These are phyloP conservation scores for Bos taurus DNA, from an alignment of 2,113 vertebrate species.

Conservation along the genomic window DNA sequence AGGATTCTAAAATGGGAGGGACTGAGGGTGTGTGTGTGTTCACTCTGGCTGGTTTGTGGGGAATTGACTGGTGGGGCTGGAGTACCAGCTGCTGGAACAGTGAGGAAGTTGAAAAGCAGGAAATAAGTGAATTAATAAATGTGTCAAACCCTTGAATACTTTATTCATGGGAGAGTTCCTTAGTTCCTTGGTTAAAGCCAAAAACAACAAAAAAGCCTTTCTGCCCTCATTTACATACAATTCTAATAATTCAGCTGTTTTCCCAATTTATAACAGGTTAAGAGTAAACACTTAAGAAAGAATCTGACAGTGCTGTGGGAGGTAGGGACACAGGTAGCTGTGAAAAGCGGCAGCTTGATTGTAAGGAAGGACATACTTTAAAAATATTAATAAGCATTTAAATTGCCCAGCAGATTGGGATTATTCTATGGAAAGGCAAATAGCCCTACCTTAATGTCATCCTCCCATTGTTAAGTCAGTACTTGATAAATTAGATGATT, in stretches of 20 bases:
- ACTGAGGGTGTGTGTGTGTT: not conserved
- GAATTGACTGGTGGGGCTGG: not conserved
- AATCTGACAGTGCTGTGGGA: not conserved
- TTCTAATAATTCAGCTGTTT: constrained; percentile 50
- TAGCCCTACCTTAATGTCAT: not conserved
- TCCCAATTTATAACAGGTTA: not conserved
- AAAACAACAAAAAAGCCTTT: not conserved
- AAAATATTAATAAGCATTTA: not conserved
- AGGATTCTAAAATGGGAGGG: not conserved
- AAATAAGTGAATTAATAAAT: constrained; percentile 44
- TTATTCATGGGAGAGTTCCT: not conserved
- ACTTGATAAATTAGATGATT: not conserved
- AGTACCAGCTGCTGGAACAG: not conserved
- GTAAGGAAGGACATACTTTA: not conserved
- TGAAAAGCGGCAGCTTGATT: constrained; percentile 16
- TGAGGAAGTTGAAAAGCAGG: not conserved
- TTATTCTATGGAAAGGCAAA: not conserved
- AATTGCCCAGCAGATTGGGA: not conserved
- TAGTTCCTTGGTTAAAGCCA: not conserved
- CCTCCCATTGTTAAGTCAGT: not conserved
- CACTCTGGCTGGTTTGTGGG: not conserved
- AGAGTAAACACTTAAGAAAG: constrained; percentile 1
- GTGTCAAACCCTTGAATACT: constrained; percentile 2
- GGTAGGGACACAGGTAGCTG: not conserved
- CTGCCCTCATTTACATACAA: not conserved